A percentile compares a stretch with the other conserved stretches of the same genome.
Evolutionary conservation across 2,797 vertebrate genomes (phyloP).

Genomic region (Mus minutoides): DNA sequence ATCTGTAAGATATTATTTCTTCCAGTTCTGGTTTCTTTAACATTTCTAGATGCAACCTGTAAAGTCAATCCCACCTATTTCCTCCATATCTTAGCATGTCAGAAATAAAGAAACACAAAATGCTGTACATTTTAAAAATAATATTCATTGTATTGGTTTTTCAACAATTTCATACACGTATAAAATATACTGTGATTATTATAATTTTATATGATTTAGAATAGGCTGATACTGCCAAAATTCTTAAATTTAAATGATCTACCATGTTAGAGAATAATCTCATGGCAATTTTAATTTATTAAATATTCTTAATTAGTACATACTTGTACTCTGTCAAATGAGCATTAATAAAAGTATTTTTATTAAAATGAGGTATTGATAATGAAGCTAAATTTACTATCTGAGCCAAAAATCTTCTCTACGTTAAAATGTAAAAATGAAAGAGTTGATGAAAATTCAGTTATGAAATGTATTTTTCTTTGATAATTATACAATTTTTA

Average conservation of each 20-base stretch:
- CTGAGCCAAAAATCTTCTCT: neutral
- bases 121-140: neutral
- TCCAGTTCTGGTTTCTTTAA: neutral
- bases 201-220: constrained; percentile 59
- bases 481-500: constrained; percentile 8
- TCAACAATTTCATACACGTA: neutral
- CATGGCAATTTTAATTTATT: constrained; percentile 10
- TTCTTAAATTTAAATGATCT: constrained; percentile 70
- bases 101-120: constrained; percentile 50
- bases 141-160: neutral
- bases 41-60: neutral
- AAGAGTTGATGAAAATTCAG: neutral
- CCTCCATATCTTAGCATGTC: neutral
- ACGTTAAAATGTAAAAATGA: constrained; percentile 44
- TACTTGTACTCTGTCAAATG: constrained; percentile 43
- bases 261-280: constrained; percentile 54
- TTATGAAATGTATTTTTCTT: neutral
- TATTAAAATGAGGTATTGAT: constrained; percentile 56
- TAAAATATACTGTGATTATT: neutral
- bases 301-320: constrained; percentile 33
- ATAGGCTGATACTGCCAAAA: constrained; percentile 19
- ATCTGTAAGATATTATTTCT: constrained; percentile 4
- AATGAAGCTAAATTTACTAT: constrained; percentile 53
- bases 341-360: constrained; percentile 48
- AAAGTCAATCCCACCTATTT: constrained; percentile 26